Evolutionary conservation across 1,140 invertebrate species (phyloP), one percentile per base, ranked within the genome.

Genomic region (Odontomachus brunneus): DNA sequence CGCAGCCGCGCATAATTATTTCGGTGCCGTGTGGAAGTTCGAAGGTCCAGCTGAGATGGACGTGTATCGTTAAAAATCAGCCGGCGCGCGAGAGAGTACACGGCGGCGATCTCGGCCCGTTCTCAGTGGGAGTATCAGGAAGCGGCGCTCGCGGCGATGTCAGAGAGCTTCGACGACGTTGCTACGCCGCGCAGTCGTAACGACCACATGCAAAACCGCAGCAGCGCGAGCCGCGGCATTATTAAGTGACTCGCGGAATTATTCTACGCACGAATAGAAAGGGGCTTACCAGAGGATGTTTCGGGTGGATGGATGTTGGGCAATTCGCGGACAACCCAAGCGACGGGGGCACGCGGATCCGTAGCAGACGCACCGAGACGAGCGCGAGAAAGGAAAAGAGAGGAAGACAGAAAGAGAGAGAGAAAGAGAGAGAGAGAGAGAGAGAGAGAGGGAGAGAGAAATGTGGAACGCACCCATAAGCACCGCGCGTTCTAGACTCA

Each of bases 381-480:
- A 33, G 80, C 48, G 38, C 65, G 69, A 82, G 51, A 59, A 71
- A 81, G 83, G 82, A 7, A 11, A 0, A 44, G 9, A 44, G 38
- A 11, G 38, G 9, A 7, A 11, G 38, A 44, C 3, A 44, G 38
- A 44, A 7, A 44, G 38, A 44, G 38, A 65, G 62, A 76, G 69
- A 82, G 51, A 59, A 71, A 81, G 83, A 84, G 38, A 11, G 3
- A 44, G 9, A 44, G 38, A 11, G 38, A 44, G 38, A 11, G 38
- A 44, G 38, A 44, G 38, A 44, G 38, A 44, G 38, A 44, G 38
- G 57, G 62, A 76, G 62, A 83, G 33, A 38, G 29, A 78, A 19
- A 78, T 44, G 53, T 71, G 87, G 84, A 90, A 91, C 91, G 91
- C 91, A 93, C 91, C 90, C 91, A 91, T 85, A 91, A 91, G 86